Conservation (phyloP, 1,140 invertebrate genomes). For the Aethina tumida region DNA sequence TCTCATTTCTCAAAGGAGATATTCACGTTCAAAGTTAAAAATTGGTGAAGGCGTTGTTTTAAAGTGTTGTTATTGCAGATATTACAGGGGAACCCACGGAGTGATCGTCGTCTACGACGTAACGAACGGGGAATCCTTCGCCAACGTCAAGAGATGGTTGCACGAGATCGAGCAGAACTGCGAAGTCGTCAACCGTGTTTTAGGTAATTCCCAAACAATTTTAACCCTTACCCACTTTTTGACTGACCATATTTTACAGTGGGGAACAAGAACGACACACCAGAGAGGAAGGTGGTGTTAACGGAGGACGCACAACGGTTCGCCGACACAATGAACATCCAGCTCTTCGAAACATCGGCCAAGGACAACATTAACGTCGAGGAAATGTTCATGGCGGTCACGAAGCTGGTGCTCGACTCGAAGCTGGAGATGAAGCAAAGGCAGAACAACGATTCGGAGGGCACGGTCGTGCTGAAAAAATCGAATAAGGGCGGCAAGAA, state of each 20-base stretch:
- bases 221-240: not conserved
- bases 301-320: constrained; percentile 95
- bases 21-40: not conserved
- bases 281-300: constrained; percentile 91
- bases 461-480: constrained; percentile 46
- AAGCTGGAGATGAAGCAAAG: constrained; percentile 49
- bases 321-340: constrained; percentile 93
- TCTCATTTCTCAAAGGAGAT: no score
- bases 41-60: not conserved
- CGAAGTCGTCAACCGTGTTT: constrained; percentile 97
- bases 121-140: constrained; percentile 96
- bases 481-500: constrained; percentile 43
- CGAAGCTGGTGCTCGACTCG: constrained; percentile 48
- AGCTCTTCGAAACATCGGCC: constrained; percentile 96
- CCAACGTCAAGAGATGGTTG: constrained; percentile 95
- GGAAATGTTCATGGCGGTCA: constrained; percentile 74
- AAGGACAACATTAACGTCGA: constrained; percentile 99
- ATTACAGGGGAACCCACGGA: constrained; percentile 97
- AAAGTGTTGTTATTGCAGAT: constrained; percentile 48
- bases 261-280: constrained; percentile 98
- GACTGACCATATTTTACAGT: constrained; percentile 50
- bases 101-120: constrained; percentile 99
- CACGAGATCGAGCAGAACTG: constrained; percentile 99
- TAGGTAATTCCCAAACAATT: constrained; percentile 52
- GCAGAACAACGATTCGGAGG: constrained; percentile 44